Evolutionary conservation across 2,113 vertebrate species (phyloP).

Genomic region (Anarhynchus alexandrinus): DNA sequence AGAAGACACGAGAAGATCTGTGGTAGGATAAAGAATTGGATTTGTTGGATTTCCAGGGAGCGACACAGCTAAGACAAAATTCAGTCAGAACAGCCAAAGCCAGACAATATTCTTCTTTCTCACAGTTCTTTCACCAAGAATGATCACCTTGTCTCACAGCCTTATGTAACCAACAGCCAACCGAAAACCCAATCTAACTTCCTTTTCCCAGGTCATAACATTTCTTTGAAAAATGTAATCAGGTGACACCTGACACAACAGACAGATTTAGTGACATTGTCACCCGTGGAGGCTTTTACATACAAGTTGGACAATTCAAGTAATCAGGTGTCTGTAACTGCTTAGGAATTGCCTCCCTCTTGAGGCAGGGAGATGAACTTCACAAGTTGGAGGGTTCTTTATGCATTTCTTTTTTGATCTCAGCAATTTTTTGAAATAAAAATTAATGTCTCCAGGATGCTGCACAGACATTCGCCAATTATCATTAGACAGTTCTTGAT

Average conservation of each 20-base stretch:
- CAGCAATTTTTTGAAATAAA: not conserved
- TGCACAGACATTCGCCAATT: not conserved
- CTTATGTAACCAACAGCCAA: not conserved
- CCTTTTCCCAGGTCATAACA: not conserved
- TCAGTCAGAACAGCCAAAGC: too few relatives aligned
- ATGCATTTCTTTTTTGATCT: not conserved
- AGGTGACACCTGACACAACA: not conserved
- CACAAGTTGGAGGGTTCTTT: not conserved
- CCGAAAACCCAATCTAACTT: not conserved
- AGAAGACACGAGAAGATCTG: not conserved
- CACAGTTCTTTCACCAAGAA: not conserved
- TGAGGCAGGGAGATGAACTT: not conserved
- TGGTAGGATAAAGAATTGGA: not conserved
- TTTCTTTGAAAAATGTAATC: not conserved
- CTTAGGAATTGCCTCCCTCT: not conserved
- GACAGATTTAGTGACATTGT: not conserved
- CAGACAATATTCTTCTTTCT: not conserved
- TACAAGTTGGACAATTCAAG: not conserved
- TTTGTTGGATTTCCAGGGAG: not conserved
- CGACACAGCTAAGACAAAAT: not conserved
- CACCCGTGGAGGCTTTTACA: not conserved
- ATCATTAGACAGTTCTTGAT: not conserved
- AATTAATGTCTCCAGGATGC: not conserved
- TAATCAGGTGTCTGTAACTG: not conserved
- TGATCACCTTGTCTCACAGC: not conserved